Percentiles rank a stretch among this genome's conserved stretches.
These are phyloP conservation scores for Thamnophis elegans DNA, from an alignment of 2,797 vertebrate species.

Conservation along the genomic window DNA sequence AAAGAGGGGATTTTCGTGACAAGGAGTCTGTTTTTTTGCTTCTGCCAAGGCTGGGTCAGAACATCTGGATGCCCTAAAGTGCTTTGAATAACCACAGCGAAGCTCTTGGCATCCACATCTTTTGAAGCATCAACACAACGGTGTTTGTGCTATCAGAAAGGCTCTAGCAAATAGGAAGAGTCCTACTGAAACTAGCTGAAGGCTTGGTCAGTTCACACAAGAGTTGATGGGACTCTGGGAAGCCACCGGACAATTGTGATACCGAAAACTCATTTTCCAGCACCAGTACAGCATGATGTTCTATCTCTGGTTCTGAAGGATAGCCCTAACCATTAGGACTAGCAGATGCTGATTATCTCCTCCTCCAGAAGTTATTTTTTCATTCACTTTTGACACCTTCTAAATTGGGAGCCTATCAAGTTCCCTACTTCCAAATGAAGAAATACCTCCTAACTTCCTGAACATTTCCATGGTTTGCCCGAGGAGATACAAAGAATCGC, in stretches of 20 bases:
- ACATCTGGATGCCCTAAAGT: slow-evolving; percentile 18
- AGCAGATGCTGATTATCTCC: not conserved
- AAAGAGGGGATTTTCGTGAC: too few relatives aligned
- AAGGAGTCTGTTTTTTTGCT: too few relatives aligned
- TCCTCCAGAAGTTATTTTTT: not conserved
- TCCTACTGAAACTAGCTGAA: not conserved
- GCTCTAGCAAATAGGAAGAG: not conserved
- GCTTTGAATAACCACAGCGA: not conserved
- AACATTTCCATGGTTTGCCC: not conserved
- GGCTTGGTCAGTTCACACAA: not conserved
- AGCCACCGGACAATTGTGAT: not conserved
- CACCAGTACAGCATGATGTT: not conserved
- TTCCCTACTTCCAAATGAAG: not conserved
- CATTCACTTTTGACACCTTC: not conserved
- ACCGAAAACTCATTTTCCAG: not conserved
- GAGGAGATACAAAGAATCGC: not conserved
- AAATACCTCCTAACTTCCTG: not conserved
- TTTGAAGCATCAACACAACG: too few relatives aligned
- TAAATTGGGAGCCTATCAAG: not conserved
- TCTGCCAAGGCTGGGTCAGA: too few relatives aligned
- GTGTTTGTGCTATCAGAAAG: not conserved
- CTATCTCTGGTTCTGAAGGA: not conserved
- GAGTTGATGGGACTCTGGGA: not conserved
- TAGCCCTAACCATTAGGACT: not conserved
- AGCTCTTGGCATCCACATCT: not conserved